A percentile compares a stretch with the other conserved stretches of the same genome.
Conservation (phyloP, 2,113 vertebrate genomes). For the Theropithecus gelada region DNA sequence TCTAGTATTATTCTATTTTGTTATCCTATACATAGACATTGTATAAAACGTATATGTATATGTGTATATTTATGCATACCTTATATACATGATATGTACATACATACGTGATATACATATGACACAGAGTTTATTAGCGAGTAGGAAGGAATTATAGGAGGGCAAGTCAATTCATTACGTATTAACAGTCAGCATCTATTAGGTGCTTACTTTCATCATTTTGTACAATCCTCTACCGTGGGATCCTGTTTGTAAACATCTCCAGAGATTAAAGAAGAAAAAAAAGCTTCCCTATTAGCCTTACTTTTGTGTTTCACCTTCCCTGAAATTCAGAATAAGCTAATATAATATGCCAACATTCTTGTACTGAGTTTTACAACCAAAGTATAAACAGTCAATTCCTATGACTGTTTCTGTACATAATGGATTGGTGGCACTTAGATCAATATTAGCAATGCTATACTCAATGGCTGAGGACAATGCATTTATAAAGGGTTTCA, state of each 20-base stretch:
- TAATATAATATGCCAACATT: neutral
- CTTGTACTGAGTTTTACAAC: neutral
- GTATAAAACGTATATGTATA: neutral
- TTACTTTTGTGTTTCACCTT: neutral
- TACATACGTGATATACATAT: neutral
- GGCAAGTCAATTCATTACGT: neutral
- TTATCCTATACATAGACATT: neutral
- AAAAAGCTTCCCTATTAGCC: neutral
- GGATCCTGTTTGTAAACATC: neutral
- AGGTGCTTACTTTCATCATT: neutral
- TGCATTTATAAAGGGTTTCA: slow-evolving; percentile 19
- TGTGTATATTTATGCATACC: neutral
- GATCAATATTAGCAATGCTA: neutral
- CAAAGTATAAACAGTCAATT: neutral
- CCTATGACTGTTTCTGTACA: neutral
- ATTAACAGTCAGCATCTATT: neutral
- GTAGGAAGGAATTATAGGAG: neutral
- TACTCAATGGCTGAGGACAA: slow-evolving; percentile 11
- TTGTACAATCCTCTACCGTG: accelerated
- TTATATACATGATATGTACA: neutral
- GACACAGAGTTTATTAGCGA: neutral
- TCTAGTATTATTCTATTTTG: neutral
- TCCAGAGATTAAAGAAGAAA: neutral
- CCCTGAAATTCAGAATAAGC: neutral
- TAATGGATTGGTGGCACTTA: neutral